A percentile compares a stretch with the other conserved stretches of the same genome.
phyloP scores from a whole-genome alignment of 1,140 invertebrate genomes.

The Caerostris extrusa region DNA sequence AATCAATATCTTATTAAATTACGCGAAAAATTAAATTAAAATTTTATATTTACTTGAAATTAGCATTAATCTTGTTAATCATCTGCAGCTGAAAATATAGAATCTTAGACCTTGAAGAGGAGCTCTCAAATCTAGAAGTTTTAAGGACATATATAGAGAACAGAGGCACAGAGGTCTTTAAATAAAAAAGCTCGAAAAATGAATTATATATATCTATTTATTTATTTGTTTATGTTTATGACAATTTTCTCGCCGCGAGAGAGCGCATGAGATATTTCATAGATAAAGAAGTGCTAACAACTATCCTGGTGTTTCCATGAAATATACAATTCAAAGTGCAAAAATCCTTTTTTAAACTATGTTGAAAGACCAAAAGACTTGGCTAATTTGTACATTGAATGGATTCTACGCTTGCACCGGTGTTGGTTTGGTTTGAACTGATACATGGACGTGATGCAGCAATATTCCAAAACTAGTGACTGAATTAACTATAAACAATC shows the following conservation, averaged over 20 bases:
- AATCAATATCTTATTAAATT: no score
- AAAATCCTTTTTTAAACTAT: neutral
- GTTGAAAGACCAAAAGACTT: conserved; percentile 25
- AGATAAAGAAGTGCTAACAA: neutral
- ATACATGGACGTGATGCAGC: neutral
- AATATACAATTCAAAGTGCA: neutral
- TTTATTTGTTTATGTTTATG: no score
- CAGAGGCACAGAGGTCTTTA: no score
- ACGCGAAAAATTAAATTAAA: no score
- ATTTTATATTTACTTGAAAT: no score
- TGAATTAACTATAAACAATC: neutral
- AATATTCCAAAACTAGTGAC: neutral
- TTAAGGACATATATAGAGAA: no score
- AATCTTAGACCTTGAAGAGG: no score
- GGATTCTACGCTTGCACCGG: neutral
- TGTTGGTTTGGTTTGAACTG: neutral
- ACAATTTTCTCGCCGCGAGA: neutral
- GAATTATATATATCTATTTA: no score
- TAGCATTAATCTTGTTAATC: no score
- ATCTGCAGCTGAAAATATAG: no score
- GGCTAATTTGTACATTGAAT: neutral
- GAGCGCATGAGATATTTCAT: neutral
- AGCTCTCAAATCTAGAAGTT: no score
- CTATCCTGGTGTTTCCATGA: neutral
- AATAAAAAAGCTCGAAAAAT: no score